Percentiles rank a stretch among this genome's conserved stretches.
Evolutionary conservation across 2,113 vertebrate species (phyloP).

Genomic region (Psephotus haematonotus): DNA sequence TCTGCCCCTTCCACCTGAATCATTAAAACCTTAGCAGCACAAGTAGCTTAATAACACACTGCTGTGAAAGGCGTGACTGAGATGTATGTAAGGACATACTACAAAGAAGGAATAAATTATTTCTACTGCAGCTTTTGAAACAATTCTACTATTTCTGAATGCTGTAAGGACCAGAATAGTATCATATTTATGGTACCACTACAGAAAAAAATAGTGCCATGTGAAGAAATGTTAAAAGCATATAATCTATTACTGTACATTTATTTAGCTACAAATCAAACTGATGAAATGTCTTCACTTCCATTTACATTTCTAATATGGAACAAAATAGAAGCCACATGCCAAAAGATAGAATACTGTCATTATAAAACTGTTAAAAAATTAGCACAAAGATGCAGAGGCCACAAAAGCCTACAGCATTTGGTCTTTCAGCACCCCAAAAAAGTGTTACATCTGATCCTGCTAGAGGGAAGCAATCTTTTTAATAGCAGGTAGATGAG

Average conservation of each 20-base stretch:
- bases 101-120: background rate
- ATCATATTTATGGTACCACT: background rate
- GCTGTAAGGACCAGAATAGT: background rate
- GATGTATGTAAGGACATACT: background rate
- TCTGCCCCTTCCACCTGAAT: background rate
- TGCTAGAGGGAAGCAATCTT: background rate
- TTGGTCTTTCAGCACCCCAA: background rate
- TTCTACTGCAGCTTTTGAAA: background rate
- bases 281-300: background rate
- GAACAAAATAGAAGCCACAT: background rate
- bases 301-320: background rate
- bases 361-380: background rate
- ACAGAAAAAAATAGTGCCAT: background rate
- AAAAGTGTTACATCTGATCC: background rate
- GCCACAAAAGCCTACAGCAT: background rate
- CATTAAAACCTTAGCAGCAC: background rate
- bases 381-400: background rate
- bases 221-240: background rate
- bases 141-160: background rate
- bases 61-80: background rate
- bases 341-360: background rate
- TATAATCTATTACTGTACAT: background rate
- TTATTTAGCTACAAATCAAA: slow-evolving; percentile 7
- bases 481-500: background rate
- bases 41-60: background rate